Evolutionary conservation across 2,888 invertebrate genomes (phyloP).

Genomic region (Suillia variegata): DNA sequence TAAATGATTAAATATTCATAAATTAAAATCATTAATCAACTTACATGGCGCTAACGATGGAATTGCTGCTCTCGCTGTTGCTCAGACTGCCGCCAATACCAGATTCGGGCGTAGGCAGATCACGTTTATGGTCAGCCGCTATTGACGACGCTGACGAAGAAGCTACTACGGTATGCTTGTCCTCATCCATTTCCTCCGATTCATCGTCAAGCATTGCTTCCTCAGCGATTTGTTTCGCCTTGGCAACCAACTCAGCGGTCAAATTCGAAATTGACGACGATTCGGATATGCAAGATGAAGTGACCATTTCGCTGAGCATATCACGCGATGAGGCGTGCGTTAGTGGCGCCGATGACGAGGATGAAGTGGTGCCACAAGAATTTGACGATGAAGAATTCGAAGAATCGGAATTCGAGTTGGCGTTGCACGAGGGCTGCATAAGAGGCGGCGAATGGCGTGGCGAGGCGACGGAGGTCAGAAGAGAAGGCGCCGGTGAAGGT

Average conservation of each 20-base stretch:
- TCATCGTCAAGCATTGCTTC: not conserved
- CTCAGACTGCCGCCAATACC: constrained; percentile 54
- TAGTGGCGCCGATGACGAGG: constrained; percentile 25
- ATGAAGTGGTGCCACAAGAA: constrained; percentile 14
- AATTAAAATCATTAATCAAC: not conserved
- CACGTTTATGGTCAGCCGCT: constrained; percentile 46
- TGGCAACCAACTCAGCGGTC: not conserved
- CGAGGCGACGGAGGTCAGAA: constrained; percentile 20
- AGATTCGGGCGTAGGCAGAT: constrained; percentile 50
- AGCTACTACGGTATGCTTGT: constrained; percentile 26
- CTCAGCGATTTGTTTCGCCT: not conserved
- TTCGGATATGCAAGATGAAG: constrained; percentile 48
- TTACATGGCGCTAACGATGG: constrained; percentile 22
- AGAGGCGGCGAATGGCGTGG: constrained; percentile 27
- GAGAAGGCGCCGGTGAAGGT: constrained; percentile 48
- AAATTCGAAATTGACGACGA: constrained; percentile 26
- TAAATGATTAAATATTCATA: not conserved
- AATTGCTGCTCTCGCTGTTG: constrained; percentile 46
- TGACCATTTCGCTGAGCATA: constrained; percentile 53
- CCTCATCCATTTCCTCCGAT: not conserved
- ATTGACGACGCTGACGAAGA: constrained; percentile 38
- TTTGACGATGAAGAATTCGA: constrained; percentile 30
- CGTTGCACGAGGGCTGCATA: constrained; percentile 8
- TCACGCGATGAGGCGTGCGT: constrained; percentile 35
- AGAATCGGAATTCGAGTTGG: constrained; percentile 8